Conservation (phyloP, 2,797 vertebrate genomes). For the Chanos chanos region DNA sequence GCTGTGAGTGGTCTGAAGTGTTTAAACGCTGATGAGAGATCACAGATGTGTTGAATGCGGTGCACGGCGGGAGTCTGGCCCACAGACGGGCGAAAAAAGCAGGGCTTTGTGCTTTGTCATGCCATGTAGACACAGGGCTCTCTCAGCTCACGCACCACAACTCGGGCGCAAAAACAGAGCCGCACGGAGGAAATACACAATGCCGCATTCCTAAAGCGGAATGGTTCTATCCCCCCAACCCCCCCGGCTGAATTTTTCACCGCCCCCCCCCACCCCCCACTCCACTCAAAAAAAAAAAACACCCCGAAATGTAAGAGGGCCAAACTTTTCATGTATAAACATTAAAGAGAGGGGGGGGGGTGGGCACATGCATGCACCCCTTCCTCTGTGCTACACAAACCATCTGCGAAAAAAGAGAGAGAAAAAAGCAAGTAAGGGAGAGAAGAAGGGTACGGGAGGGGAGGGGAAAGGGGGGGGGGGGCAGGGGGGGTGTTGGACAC, state of each 20-base stretch:
- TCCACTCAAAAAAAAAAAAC: slow-evolving; percentile 33
- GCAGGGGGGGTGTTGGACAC: slow-evolving; percentile 2
- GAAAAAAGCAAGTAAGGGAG: neutral
- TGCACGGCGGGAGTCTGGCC: slow-evolving; percentile 1
- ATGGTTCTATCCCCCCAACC: slow-evolving; percentile 71
- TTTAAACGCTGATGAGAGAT: slow-evolving; percentile 1
- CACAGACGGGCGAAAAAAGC: slow-evolving; percentile 10
- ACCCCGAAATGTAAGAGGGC: slow-evolving; percentile 7
- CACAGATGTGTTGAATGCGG: slow-evolving; percentile 15
- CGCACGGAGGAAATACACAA: slow-evolving; percentile 55
- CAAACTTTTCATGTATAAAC: slow-evolving; percentile 40
- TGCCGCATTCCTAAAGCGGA: slow-evolving; percentile 63
- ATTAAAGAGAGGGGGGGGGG: slow-evolving; percentile 41
- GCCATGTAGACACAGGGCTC: slow-evolving; percentile 12
- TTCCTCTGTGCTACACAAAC: slow-evolving; percentile 13
- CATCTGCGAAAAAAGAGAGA: slow-evolving; percentile 19
- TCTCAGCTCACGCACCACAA: slow-evolving; percentile 24
- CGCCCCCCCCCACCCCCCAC: too few relatives aligned
- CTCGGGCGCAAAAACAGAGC: slow-evolving; percentile 37
- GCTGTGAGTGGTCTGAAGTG: neutral
- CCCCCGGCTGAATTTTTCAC: slow-evolving; percentile 58
- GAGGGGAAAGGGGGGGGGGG: slow-evolving; percentile 3
- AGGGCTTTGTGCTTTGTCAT: slow-evolving; percentile 29
- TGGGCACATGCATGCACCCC: slow-evolving; percentile 27
- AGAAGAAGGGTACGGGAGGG: slow-evolving; percentile 1